phyloP scores from a whole-genome alignment of 53 echinoderm and acorn worm genomes.

The Antedon mediterranea region DNA sequence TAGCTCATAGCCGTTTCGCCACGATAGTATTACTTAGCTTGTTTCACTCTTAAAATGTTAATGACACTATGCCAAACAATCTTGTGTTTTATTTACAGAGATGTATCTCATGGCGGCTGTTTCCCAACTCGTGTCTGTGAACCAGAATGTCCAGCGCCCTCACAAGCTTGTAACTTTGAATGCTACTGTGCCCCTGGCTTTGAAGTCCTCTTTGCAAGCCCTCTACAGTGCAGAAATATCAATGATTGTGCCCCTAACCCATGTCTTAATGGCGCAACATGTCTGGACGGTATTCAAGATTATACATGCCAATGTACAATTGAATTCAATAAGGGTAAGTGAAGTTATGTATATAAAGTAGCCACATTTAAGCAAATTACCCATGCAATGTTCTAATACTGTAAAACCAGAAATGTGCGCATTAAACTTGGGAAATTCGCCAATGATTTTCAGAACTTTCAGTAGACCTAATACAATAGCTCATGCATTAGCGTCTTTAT shows the following conservation, averaged over 20 bases:
- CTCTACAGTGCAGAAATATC: conserved; percentile 62
- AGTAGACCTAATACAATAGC: no score
- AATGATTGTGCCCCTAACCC: conserved; percentile 63
- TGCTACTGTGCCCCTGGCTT: conserved; percentile 80
- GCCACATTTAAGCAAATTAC: no score
- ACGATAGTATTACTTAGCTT: no score
- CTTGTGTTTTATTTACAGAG: conserved; percentile 24
- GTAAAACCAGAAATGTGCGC: no score
- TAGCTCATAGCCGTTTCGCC: no score
- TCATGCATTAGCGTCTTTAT: no score
- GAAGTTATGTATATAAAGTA: no score
- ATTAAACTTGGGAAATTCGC: no score
- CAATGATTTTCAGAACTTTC: no score
- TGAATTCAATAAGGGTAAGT: conserved; percentile 85
- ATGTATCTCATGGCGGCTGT: conserved; percentile 70
- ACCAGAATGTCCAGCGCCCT: conserved; percentile 55
- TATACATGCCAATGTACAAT: conserved; percentile 77
- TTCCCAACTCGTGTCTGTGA: conserved; percentile 67
- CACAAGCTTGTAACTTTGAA: conserved; percentile 72
- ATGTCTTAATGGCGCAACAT: conserved; percentile 86
- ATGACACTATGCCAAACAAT: no score
- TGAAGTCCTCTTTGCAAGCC: conserved; percentile 7
- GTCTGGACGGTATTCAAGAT: conserved; percentile 76
- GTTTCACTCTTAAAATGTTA: no score
- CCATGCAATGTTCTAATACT: no score